These are phyloP conservation scores for Esox lucius DNA, from an alignment of 2,797 vertebrate genomes.

Conservation along the genomic window DNA sequence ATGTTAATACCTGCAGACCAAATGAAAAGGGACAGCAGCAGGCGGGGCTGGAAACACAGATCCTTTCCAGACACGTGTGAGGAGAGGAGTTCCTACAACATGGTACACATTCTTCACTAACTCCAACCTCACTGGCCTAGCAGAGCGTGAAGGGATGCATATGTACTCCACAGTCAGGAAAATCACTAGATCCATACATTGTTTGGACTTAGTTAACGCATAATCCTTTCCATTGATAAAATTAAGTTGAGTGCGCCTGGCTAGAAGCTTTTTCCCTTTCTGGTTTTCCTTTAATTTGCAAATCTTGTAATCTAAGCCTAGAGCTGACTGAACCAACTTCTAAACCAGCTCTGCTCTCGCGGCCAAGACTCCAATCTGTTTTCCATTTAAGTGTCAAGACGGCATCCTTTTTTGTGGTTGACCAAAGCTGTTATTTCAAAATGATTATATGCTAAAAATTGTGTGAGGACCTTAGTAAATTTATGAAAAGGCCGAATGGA, in stretches of 20 bases:
- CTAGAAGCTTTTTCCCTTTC: conserved; percentile 78
- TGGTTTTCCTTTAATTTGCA: conserved; percentile 96
- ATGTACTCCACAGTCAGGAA: conserved; percentile 67
- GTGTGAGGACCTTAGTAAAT: conserved; percentile 78
- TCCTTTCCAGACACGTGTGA: conserved; percentile 53
- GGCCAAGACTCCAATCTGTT: conserved; percentile 93
- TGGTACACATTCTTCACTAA: conserved; percentile 56
- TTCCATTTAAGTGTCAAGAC: conserved; percentile 95
- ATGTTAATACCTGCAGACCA: conserved; percentile 47
- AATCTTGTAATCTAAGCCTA: conserved; percentile 97
- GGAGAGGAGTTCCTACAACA: conserved; percentile 49
- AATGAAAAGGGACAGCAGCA: conserved; percentile 41
- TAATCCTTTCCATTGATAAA: conserved; percentile 82
- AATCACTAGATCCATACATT: conserved; percentile 73
- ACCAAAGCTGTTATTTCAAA: conserved; percentile 91
- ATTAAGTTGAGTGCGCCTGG: conserved; percentile 69
- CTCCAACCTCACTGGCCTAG: conserved; percentile 58
- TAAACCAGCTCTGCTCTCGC: conserved; percentile 81
- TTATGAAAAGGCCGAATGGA: conserved; percentile 79
- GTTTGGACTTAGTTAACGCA: conserved; percentile 75
- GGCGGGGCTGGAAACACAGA: conserved; percentile 49
- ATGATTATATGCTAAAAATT: conserved; percentile 87
- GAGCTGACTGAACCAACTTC: conserved; percentile 87
- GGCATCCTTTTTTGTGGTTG: conserved; percentile 89
- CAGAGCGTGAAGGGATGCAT: conserved; percentile 48